Base-by-base conservation (phyloP, 2,797 vertebrate species). In the Smutsia gigantea region DNA sequence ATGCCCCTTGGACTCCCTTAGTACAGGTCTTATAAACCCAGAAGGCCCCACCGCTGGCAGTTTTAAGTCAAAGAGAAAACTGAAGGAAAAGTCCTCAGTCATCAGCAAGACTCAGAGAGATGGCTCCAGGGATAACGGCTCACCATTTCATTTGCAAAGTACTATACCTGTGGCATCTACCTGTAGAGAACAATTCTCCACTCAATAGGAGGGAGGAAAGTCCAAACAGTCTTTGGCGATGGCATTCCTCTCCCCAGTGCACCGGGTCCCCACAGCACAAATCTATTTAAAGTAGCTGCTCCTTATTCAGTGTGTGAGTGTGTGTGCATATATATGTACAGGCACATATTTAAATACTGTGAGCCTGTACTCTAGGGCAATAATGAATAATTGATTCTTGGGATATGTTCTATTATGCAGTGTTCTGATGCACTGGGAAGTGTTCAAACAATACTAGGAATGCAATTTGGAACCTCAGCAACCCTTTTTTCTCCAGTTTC, bases 221-320 rank as follows among this genome's bases (percentile, higher is more conserved):
- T 81, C 79, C 27, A 88, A 91, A 55, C 1, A 8, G 21, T 19
- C 25, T 3, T 17, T 82, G 13, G 64, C 34, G 49, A 42, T 27
- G 0, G 0, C 64, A 23, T 75, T 96, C 88, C 14, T 90, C 89
- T 81, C 71, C 51, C 55, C 46, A 84, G 89, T 8, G 51, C 59
- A n/a, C 27, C 27, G 23, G 0, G 77, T 87, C 94, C 95, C 95
- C 39, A 49, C 19, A 1, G 85, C 81, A 64, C 85, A 17, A 92
- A 85, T 78, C 23, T 93, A 31, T 79, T 90, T 87, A 85, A 97
- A 97, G 78, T 8, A 97, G 96, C 42, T 96, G 97, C 90, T 95
- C 75, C 93, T 95, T 92, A 72, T 79, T 79, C 75, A 25, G 31
- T 55, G 53, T 51, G 66, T 91, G 77, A 95, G 19, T 23, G 57